Base-by-base conservation (phyloP, 2,797 vertebrate genomes). In the Cirrhinus mrigala region DNA sequence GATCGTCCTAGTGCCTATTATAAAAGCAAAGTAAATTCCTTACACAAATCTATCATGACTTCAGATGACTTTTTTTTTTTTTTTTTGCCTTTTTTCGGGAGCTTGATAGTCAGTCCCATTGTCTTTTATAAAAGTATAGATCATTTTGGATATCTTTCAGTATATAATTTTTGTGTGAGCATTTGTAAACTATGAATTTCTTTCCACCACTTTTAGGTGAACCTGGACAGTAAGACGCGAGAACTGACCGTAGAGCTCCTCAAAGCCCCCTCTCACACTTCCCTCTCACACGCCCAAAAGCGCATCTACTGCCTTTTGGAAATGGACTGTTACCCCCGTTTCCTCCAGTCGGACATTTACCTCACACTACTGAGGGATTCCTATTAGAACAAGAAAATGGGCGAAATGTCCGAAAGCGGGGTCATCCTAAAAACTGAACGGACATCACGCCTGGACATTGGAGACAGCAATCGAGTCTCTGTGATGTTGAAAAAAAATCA, bases 221-320 rank as follows among this genome's bases (percentile, higher is more conserved):
- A 97, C 90, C 91, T 97, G 88, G 96, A 97, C 90, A 92, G 94
- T 70, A 94, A 94, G 88, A 96, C 96, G 4, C 91, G 96, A 82
- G 96, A 96, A 0, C 86, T 96, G 89, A 97, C 96, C 16, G 70
- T 94, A 76, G 90, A 94, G 90, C 94, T 96, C 85, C 92, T 97
- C 64, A 94, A 94, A 89, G 94, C 94, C 2, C 96, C 96, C 0
- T 96, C 95, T 3, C 96, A 90, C 81, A 90, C 79, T 10, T 95
- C 95, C 0, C 93, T 97, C 60, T 89, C 88, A 27, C 93, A 92
- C 6, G 96, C 96, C 4, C 96, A 97, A 91, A 94, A 89, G 40
- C 94, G 96, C 33, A 95, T 97, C 89, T 96, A 92, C 84, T 93
- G 93, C 0, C 93, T 97, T 4, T 94, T 97, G 92, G 96, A 97